These are phyloP conservation scores for Typhlichthys eigenmanni DNA, from an alignment of 2,797 vertebrate genomes.

Conservation along the genomic window DNA sequence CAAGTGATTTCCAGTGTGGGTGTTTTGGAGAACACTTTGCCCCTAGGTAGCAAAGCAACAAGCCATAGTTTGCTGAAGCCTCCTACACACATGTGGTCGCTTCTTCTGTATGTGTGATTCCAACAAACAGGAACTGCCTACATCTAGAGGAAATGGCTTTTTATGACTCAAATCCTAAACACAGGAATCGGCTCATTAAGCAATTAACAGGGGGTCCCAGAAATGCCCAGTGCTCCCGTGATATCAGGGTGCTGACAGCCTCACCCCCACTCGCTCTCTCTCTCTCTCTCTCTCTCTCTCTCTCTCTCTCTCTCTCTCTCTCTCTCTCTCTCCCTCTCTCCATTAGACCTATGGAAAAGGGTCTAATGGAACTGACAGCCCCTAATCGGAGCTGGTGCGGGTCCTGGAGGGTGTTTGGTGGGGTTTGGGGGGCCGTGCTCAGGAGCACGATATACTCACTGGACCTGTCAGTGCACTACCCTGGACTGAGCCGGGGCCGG, in stretches of 20 bases:
- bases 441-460: slow-evolving; percentile 38
- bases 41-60: slow-evolving; percentile 54
- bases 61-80: slow-evolving; percentile 52
- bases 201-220: slow-evolving; percentile 68
- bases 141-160: slow-evolving; percentile 71
- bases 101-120: slow-evolving; percentile 34
- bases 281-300: slow-evolving; percentile 2
- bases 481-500: slow-evolving; percentile 36
- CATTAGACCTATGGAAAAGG: slow-evolving; percentile 36
- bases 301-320: not conserved
- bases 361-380: slow-evolving; percentile 45
- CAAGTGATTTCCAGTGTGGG: slow-evolving; percentile 61
- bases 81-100: slow-evolving; percentile 66
- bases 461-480: slow-evolving; percentile 33
- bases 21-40: slow-evolving; percentile 54
- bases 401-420: slow-evolving; percentile 13
- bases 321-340: slow-evolving; percentile 17
- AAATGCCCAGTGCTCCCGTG: slow-evolving; percentile 46
- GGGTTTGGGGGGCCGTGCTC: slow-evolving; percentile 27
- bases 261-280: not conserved
- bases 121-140: slow-evolving; percentile 64
- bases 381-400: slow-evolving; percentile 32
- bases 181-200: slow-evolving; percentile 72
- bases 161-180: slow-evolving; percentile 72
- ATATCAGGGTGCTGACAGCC: slow-evolving; percentile 47